phyloP scores from a whole-genome alignment of 2,888 invertebrate species.

The Oscheius sp. region DNA sequence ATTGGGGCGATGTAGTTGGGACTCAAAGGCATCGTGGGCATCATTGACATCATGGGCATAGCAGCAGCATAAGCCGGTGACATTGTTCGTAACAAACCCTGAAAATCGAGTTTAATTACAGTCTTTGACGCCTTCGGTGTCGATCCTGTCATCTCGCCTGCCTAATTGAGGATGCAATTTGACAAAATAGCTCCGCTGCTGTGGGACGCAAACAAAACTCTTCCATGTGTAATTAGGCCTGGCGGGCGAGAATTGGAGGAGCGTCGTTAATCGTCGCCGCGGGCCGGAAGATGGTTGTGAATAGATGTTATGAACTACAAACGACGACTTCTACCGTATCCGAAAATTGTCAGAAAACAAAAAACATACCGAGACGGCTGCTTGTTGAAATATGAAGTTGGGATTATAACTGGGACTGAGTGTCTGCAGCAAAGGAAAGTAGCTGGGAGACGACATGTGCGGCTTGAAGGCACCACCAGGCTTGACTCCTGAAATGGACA shows the following conservation, averaged over 20 bases:
- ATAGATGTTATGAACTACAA: constrained; percentile 24
- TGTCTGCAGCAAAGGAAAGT: constrained; percentile 19
- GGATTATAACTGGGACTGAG: constrained; percentile 32
- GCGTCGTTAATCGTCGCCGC: constrained; percentile 34
- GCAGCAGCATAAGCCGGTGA: constrained; percentile 48
- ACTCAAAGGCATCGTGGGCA: constrained; percentile 4
- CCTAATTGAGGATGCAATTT: constrained; percentile 38
- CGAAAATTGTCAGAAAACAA: constrained; percentile 12
- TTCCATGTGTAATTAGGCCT: constrained; percentile 33
- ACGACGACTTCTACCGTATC: constrained; percentile 11
- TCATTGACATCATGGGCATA: no score
- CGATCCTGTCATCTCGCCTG: constrained; percentile 25
- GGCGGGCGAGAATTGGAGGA: constrained; percentile 28
- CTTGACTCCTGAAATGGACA: constrained; percentile 25
- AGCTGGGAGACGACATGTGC: constrained; percentile 43
- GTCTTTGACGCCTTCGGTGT: constrained; percentile 1
- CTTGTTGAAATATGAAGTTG: constrained; percentile 1
- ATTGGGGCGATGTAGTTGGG: constrained; percentile 1
- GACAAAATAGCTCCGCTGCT: constrained; percentile 32
- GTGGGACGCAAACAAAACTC: constrained; percentile 35
- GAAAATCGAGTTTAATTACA: constrained; percentile 26
- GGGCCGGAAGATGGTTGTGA: constrained; percentile 20
- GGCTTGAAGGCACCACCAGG: constrained; percentile 35
- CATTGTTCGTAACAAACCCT: constrained; percentile 34
- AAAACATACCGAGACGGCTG: not conserved